A percentile compares a stretch with the other conserved stretches of the same genome.
Conservation (phyloP, 92 coral and sea anemone species). For the Ricordea florida region DNA sequence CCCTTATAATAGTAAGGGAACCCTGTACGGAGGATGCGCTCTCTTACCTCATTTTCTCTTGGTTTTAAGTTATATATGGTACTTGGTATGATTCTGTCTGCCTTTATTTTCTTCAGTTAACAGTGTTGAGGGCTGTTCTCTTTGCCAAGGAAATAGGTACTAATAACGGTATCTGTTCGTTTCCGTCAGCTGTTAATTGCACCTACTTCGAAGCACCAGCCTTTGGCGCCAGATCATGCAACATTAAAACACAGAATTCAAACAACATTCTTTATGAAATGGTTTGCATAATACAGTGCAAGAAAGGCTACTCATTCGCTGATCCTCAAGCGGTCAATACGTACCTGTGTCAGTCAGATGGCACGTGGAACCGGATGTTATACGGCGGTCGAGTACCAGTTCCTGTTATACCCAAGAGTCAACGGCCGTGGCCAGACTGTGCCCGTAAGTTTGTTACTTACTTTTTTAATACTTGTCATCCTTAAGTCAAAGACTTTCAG, state of each 20-base stretch:
- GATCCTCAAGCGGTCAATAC: constrained; percentile 51
- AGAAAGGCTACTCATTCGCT: constrained; percentile 79
- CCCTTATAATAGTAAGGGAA: no score
- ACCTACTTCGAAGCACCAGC: constrained; percentile 82
- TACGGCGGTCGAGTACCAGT: constrained; percentile 18
- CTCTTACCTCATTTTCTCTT: no score
- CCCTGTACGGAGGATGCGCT: no score
- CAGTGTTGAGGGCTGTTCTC: not conserved
- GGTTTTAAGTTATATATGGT: no score
- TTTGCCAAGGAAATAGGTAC: no score
- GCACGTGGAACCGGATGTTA: constrained; percentile 73
- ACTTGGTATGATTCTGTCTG: no score
- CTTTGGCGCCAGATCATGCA: constrained; percentile 81
- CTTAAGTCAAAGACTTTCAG: no score
- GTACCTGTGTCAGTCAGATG: constrained; percentile 79
- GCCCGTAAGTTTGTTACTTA: constrained; percentile 91
- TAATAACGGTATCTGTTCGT: not conserved
- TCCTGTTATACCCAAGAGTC: constrained; percentile 37
- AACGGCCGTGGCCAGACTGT: constrained; percentile 96
- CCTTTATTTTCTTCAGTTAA: not conserved
- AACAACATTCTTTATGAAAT: constrained; percentile 73
- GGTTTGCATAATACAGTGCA: constrained; percentile 86
- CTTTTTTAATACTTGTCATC: no score
- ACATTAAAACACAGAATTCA: constrained; percentile 59
- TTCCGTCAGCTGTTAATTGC: constrained; percentile 71